Evolutionary conservation across 2,888 invertebrate species (phyloP).

Genomic region (Philhelius pedissequus): DNA sequence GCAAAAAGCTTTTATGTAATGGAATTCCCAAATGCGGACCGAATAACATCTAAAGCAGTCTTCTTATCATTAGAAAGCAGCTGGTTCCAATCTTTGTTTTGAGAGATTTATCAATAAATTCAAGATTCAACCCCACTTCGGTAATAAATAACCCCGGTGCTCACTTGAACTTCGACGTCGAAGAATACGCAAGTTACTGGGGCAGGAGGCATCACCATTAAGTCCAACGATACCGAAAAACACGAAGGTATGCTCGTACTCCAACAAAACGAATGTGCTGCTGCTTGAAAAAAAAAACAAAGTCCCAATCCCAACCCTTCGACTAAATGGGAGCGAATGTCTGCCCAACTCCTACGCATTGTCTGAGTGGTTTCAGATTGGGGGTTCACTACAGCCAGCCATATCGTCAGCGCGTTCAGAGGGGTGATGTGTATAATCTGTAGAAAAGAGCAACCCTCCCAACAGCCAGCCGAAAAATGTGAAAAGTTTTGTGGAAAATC

Average conservation of each 20-base stretch:
- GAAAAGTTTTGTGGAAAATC: conserved; percentile 62
- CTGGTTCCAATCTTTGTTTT: conserved; percentile 71
- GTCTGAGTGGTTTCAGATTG: conserved; percentile 14
- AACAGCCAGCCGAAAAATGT: conserved; percentile 8
- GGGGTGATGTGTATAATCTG: conserved; percentile 8
- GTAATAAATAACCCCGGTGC: conserved; percentile 70
- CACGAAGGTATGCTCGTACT: conserved; percentile 7
- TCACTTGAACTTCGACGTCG: conserved; percentile 60
- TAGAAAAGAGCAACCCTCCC: conserved; percentile 49
- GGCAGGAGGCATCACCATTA: neutral
- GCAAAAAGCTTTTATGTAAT: conserved; percentile 69
- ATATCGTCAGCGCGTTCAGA: neutral
- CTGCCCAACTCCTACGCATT: conserved; percentile 55
- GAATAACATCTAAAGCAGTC: conserved; percentile 43
- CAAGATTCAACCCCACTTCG: conserved; percentile 69
- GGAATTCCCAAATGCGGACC: conserved; percentile 66
- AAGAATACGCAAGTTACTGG: neutral
- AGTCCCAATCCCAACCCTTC: conserved; percentile 57
- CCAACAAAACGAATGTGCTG: neutral
- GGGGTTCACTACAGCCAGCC: neutral
- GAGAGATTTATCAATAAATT: conserved; percentile 71
- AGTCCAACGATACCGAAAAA: neutral
- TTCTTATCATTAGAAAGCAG: conserved; percentile 70
- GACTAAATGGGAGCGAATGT: conserved; percentile 38
- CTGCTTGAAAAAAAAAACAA: conserved; percentile 24